Evolutionary conservation across 2,888 invertebrate genomes (phyloP), one percentile per base, ranked within the genome.

Genomic region (Diogma glabrata): DNA sequence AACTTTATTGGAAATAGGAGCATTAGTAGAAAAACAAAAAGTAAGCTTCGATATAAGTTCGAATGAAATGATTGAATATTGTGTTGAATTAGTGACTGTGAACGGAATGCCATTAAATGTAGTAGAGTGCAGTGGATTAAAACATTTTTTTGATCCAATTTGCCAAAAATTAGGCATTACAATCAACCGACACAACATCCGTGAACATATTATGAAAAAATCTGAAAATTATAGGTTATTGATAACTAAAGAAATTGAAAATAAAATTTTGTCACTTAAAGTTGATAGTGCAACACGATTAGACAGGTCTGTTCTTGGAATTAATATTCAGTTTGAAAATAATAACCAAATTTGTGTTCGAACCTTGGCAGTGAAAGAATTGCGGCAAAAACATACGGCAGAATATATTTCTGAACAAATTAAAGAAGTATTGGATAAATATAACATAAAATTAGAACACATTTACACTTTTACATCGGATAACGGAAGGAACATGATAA

Each of bases 71-170:
- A 23, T 45, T n/a, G 45, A 45, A 4, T 16, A 26, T 47, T 47
- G 28, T 19, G 28, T 28, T 19, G 28, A 47, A 28, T n/a, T 47
- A 17, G 47, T 47, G 16, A 46, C 46, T 26, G 26, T 46, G 14
- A 46, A 46, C 26, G 47, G 47, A 14, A 24, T 47, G 17, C 26
- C 26, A 26, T 26, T 47, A 24, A 17, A 20, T 20, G 19, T 22
- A 3, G 17, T 43, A 43, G 47, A 47, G 26, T 47, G 47, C 24
- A 47, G 47, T 26, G 47, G 46, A 46, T 26, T 46, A 10, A 24
- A 26, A 26, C 24, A 46, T 46, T 26, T 46, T 16, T 26, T 46
- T 46, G 24, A 26, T 14, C 46, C 46, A 14, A 46, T 46, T 26
- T 26, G 5, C 16, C 4, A 46, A n/a, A n/a, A n/a, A n/a, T n/a